Evolutionary conservation across 2,113 vertebrate species (phyloP), one percentile per base, ranked within the genome.

Genomic region (Podocnemis expansa): DNA sequence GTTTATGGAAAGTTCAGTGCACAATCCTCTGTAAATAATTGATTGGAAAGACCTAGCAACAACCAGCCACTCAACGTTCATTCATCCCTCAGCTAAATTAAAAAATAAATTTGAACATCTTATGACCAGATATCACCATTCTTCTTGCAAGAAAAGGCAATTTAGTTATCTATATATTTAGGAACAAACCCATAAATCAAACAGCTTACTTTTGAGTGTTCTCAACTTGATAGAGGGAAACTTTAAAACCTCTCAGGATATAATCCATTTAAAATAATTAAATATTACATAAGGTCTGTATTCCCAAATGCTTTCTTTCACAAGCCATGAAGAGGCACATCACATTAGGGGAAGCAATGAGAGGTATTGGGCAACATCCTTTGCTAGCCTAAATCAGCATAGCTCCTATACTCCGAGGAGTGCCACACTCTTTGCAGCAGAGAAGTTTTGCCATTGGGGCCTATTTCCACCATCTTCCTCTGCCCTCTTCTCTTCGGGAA

Each of bases 71-170:
- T 87, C 51, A 67, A 34, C 19, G 17, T 0, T 0, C 13, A 49
- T 88, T 0, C 13, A 49, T 88, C 92, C 89, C 83, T 92, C 85
- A 95, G 89, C 43, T 85, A 52, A 85, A 92, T 83, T 60, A 78
- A 76, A 70, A 76, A 76, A 76, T 75, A 67, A 89, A 89, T 55
- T 24, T 0, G 10, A 84, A 17, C 90, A 92, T 13, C 17, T 93
- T 88, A 81, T 92, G 76, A 24, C 81, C 96, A 94, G 85, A 88
- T 94, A 85, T 92, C 89, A 94, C 79, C 67, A 84, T 91, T 91
- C 0, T 0, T 24, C 60, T 2, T 88, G 90, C 80, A 78, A 73
- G 78, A 84, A 51, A 81, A 86, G 90, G 45, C 52, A n/a, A 84
- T 84, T 84, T 9, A 80, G 4, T 56, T 63, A 0, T 80, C 54